Base-by-base conservation (phyloP, 2,888 invertebrate species). In the Oegoconia quadripuncta region DNA sequence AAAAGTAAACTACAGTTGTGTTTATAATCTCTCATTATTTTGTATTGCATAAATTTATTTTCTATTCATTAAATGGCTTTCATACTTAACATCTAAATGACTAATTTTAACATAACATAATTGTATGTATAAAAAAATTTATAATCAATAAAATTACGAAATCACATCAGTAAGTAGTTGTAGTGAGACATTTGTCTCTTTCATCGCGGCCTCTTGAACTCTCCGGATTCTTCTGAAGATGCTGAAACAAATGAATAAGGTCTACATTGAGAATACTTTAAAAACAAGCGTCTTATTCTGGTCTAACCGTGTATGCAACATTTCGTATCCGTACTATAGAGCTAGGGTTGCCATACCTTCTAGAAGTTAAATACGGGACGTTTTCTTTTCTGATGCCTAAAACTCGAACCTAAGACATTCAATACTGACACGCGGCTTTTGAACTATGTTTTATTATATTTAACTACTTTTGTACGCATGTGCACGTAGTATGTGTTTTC, bases 151-250 rank as follows among this genome's bases (percentile, higher is more conserved):
- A 64, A 65, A 64, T 69, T 68, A 67, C 65, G 57, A 74, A 78
- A 83, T 83, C 83, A 83, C 84, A 83, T 64, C 68, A 64, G 74
- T 77, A 79, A 75, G 75, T 80, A 74, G 59, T 62, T 59, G 46
- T 46, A 34, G 50, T 47, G 38, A 13, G 27, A 13, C 27, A 46
- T 37, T 46, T 41, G 25, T 39, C 41, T 36, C 28, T 53, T 56
- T 81, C 68, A 84, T 64, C 84, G 81, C 11, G 83, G 84, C 58
- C 82, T 70, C 52, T 82, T 86, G 59, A 71, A 77, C 63, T 87
- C 86, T n/a, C 74, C 72, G 12, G 86, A 87, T 52, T 87, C 87
- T 59, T 87, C 87, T 25, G 86, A 87, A 47, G 86, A 86, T 43
- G 80, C 87, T 86, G 73, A 3, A 55, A 64, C 42, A 37, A 23